These are phyloP conservation scores for Conops quadrifasciatus DNA, from an alignment of 2,888 invertebrate species.

Conservation along the genomic window DNA sequence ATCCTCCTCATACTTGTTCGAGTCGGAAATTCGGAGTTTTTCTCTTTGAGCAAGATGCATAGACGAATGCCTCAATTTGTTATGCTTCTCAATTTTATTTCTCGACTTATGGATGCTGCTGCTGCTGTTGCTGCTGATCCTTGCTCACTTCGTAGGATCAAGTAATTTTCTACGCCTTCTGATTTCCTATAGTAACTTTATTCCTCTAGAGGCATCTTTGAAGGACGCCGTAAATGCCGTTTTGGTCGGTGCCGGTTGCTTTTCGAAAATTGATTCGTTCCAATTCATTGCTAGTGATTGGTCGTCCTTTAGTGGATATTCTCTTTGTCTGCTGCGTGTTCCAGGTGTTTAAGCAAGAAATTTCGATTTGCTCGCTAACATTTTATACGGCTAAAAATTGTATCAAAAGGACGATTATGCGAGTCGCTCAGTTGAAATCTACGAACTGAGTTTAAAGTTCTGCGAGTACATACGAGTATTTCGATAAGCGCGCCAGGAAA, in stretches of 20 bases:
- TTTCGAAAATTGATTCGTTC: constrained; percentile 54
- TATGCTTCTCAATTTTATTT: constrained; percentile 13
- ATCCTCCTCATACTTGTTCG: neutral
- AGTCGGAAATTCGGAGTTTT: neutral
- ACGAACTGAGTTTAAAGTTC: neutral
- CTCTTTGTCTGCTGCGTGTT: constrained; percentile 49
- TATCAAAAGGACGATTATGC: neutral
- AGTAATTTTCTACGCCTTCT: constrained; percentile 19
- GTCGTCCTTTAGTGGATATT: constrained; percentile 18
- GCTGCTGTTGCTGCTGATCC: neutral
- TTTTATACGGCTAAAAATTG: constrained; percentile 47
- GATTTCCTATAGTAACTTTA: constrained; percentile 18
- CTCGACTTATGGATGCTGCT: neutral
- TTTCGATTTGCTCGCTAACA: constrained; percentile 54
- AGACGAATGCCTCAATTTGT: constrained; percentile 3
- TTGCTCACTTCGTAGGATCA: constrained; percentile 4
- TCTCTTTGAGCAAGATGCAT: neutral
- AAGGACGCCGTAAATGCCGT: neutral
- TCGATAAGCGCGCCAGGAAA: neutral
- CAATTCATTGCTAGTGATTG: constrained; percentile 55
- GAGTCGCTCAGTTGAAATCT: neutral
- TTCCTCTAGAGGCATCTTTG: neutral
- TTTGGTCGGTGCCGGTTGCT: constrained; percentile 2
- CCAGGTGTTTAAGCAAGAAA: constrained; percentile 61
- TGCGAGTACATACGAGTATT: constrained; percentile 6